phyloP scores from a whole-genome alignment of 2,113 vertebrate species.

The Takifugu flavidus region DNA sequence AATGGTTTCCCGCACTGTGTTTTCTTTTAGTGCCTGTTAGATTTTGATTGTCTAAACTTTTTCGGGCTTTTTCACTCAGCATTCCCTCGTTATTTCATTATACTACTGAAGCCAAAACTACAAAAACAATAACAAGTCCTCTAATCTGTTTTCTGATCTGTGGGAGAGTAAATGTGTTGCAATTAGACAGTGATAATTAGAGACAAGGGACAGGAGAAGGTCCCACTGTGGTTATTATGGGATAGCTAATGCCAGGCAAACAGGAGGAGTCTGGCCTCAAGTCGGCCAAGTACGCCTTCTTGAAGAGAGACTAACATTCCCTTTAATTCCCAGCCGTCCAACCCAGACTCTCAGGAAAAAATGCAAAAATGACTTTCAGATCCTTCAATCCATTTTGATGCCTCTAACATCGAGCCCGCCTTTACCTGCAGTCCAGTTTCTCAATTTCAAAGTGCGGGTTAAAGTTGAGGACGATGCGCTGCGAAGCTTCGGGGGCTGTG shows the following conservation, averaged over 20 bases:
- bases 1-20: not conserved
- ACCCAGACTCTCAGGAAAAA: too few relatives aligned
- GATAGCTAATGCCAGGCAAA: slow-evolving; percentile 52
- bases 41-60: too few relatives aligned
- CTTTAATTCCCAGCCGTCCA: too few relatives aligned
- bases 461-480: slow-evolving; percentile 98
- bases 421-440: slow-evolving; percentile 96
- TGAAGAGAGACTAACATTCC: slow-evolving; percentile 17
- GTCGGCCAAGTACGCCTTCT: slow-evolving; percentile 40
- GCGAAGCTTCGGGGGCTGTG: slow-evolving; percentile 86
- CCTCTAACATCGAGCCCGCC: not conserved
- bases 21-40: not conserved
- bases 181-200: slow-evolving; percentile 68
- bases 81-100: not conserved
- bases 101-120: slow-evolving; percentile 17
- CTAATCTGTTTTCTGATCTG: slow-evolving; percentile 58
- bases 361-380: not conserved
- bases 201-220: slow-evolving; percentile 48
- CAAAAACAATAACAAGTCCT: slow-evolving; percentile 54
- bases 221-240: slow-evolving; percentile 63
- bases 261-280: slow-evolving; percentile 63
- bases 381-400: not conserved
- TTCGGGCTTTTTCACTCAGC: not conserved
- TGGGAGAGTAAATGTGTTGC: slow-evolving; percentile 59
- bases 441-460: slow-evolving; percentile 99